Evolutionary conservation across 2,888 invertebrate genomes (phyloP).

Genomic region (Vesta saturnalis): DNA sequence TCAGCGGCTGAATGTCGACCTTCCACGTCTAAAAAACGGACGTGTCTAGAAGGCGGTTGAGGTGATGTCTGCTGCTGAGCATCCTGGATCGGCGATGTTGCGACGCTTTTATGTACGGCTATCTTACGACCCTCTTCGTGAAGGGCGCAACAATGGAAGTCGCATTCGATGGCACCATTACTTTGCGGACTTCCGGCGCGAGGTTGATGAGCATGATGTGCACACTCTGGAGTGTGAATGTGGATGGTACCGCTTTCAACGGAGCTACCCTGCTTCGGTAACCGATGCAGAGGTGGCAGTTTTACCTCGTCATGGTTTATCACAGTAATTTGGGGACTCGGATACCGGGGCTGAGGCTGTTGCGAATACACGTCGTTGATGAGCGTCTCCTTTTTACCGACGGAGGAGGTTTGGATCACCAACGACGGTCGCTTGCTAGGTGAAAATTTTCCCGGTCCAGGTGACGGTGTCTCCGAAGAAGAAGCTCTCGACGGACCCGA

Average conservation of each 20-base stretch:
- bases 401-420: conserved; percentile 76
- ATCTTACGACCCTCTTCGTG: conserved; percentile 94
- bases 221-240: conserved; percentile 85
- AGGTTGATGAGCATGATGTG: conserved; percentile 74
- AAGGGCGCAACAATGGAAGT: conserved; percentile 94
- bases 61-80: conserved; percentile 64
- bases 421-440: conserved; percentile 74
- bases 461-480: conserved; percentile 66
- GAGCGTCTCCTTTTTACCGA: conserved; percentile 67
- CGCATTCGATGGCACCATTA: conserved; percentile 79
- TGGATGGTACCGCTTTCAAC: conserved; percentile 80
- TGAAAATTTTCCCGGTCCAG: conserved; percentile 67
- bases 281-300: conserved; percentile 56
- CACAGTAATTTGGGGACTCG: conserved; percentile 90
- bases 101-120: conserved; percentile 91
- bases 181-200: conserved; percentile 73
- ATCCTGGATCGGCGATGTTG: conserved; percentile 92
- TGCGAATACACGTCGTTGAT: conserved; percentile 62
- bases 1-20: conserved; percentile 65
- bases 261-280: conserved; percentile 71
- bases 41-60: conserved; percentile 76
- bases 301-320: conserved; percentile 90
- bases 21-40: conserved; percentile 86
- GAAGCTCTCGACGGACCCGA: conserved; percentile 67
- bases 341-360: conserved; percentile 58